A percentile compares a stretch with the other conserved stretches of the same genome.
These are phyloP conservation scores for Dicyrtomina minuta DNA, from an alignment of 2,888 invertebrate genomes.

Conservation along the genomic window DNA sequence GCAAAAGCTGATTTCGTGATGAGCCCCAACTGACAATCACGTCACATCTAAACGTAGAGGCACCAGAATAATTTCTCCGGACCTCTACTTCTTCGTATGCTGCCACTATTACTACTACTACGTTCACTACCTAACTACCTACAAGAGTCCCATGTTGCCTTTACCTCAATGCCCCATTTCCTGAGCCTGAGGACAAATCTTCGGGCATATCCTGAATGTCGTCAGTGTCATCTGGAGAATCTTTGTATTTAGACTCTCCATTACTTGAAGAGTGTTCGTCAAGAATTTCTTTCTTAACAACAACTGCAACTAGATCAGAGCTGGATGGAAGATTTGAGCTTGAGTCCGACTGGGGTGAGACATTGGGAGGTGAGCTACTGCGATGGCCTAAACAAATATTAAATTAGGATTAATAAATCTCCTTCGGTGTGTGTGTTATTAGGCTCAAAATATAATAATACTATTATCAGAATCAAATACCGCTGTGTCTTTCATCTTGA, in stretches of 20 bases:
- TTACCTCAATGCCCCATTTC: conserved; percentile 7
- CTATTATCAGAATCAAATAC: conserved; percentile 9
- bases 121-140: too few relatives aligned
- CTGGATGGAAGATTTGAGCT: conserved; percentile 73
- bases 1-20: background rate
- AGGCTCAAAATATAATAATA: background rate
- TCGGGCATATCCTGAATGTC: conserved; percentile 52
- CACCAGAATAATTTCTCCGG: background rate
- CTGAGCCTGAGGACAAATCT: conserved; percentile 45
- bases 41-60: conserved; percentile 4
- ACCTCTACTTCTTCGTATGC: too few relatives aligned
- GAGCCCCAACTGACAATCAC: background rate
- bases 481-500: conserved; percentile 44
- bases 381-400: conserved; percentile 60
- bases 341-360: conserved; percentile 78
- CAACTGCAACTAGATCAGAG: conserved; percentile 55
- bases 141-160: too few relatives aligned
- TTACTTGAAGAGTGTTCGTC: conserved; percentile 36
- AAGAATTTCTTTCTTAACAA: conserved; percentile 51
- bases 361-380: conserved; percentile 54
- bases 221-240: conserved; percentile 34
- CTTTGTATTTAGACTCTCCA: conserved; percentile 43
- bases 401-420: too few relatives aligned
- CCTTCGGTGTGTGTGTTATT: background rate
- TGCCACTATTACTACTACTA: too few relatives aligned